phyloP scores from a whole-genome alignment of 2,888 invertebrate species.

The Ennomos erosarius region DNA sequence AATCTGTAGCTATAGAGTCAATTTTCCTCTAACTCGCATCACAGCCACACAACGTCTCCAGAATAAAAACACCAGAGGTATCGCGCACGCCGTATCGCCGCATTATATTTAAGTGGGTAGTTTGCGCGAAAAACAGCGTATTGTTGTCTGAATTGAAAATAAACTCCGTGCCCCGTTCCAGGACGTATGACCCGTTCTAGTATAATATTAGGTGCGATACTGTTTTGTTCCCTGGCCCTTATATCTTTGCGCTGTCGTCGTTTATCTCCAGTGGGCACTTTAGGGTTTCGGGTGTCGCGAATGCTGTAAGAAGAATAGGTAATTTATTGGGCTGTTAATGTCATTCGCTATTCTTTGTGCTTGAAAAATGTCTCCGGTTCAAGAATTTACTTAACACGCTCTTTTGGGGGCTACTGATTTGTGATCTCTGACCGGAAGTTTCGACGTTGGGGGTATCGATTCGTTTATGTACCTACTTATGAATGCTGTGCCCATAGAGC shows the following conservation, averaged over 20 bases:
- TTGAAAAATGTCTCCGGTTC: slow-evolving; percentile 23
- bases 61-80: slow-evolving; percentile 70
- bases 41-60: slow-evolving; percentile 33
- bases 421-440: not conserved
- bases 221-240: slow-evolving; percentile 39
- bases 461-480: too few relatives aligned
- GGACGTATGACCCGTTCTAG: slow-evolving; percentile 52
- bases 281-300: slow-evolving; percentile 40
- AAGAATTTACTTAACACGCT: slow-evolving; percentile 28
- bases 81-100: slow-evolving; percentile 68
- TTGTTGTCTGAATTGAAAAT: slow-evolving; percentile 82
- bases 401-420: slow-evolving; percentile 18
- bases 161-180: slow-evolving; percentile 60
- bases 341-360: slow-evolving; percentile 39
- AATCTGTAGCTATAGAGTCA: slow-evolving; percentile 13
- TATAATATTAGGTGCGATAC: slow-evolving; percentile 50
- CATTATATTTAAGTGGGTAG: slow-evolving; percentile 83
- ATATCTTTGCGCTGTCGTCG: slow-evolving; percentile 39
- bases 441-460: too few relatives aligned
- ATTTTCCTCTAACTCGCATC: slow-evolving; percentile 38
- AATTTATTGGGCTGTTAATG: slow-evolving; percentile 44
- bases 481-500: too few relatives aligned
- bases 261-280: slow-evolving; percentile 43
- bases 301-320: slow-evolving; percentile 41
- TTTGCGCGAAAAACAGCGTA: slow-evolving; percentile 79